Conservation (phyloP, 2,888 invertebrate genomes). For the Schizotus pectinicornis region DNA sequence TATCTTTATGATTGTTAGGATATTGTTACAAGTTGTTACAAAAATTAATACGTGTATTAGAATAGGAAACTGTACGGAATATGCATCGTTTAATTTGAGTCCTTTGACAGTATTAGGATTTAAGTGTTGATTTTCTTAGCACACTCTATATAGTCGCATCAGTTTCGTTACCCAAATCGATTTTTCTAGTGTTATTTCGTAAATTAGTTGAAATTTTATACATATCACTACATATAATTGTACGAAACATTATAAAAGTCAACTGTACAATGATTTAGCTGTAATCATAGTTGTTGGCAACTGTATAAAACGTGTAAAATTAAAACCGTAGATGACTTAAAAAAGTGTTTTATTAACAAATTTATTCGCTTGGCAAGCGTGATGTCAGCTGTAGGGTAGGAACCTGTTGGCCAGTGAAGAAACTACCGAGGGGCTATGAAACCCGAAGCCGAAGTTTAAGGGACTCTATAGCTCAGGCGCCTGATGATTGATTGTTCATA, state of each 20-base stretch:
- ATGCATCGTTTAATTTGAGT: neutral
- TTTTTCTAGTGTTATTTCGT: slow-evolving; percentile 4
- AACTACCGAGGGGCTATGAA: too few species aligned
- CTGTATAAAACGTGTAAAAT: slow-evolving; percentile 37
- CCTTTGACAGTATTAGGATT: neutral
- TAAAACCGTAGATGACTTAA: slow-evolving; percentile 29
- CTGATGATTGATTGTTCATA: too few species aligned
- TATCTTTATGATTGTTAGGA: slow-evolving; percentile 30
- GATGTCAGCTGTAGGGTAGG: too few species aligned
- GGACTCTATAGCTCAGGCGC: too few species aligned
- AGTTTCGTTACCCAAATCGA: neutral
- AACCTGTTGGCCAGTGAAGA: too few species aligned
- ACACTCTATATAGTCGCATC: too few species aligned
- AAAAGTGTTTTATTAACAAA: neutral
- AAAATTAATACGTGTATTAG: slow-evolving; percentile 23
- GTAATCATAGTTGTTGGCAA: slow-evolving; percentile 32
- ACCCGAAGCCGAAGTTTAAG: too few species aligned
- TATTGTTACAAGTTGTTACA: slow-evolving; percentile 31
- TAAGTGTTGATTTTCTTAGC: neutral
- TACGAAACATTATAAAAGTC: slow-evolving; percentile 23
- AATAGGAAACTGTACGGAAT: slow-evolving; percentile 12
- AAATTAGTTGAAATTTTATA: slow-evolving; percentile 31
- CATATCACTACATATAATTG: slow-evolving; percentile 32
- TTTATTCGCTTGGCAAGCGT: neutral
- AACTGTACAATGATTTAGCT: slow-evolving; percentile 30